Evolutionary conservation across 2,797 vertebrate species (phyloP).

Genomic region (Sitta carolinensis): DNA sequence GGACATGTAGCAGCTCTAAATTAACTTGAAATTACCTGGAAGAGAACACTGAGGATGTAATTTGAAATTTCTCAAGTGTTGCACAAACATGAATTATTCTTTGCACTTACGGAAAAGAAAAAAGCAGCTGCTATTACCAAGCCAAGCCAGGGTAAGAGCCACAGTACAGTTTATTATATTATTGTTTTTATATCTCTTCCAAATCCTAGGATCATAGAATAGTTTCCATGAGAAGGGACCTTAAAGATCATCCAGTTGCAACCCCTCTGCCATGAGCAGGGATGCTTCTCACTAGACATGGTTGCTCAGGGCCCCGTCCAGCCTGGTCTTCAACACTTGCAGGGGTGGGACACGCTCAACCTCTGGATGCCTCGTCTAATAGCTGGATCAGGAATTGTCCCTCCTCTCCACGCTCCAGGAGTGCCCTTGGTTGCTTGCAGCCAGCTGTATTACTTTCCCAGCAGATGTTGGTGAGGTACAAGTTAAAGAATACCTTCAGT

Average conservation of each 20-base stretch:
- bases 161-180: background rate
- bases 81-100: background rate
- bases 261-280: background rate
- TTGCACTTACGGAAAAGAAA: background rate
- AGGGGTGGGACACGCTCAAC: background rate
- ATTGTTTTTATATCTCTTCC: background rate
- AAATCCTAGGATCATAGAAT: background rate
- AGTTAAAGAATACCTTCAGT: background rate
- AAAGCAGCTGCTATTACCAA: background rate
- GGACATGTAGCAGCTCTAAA: background rate
- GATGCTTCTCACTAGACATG: background rate
- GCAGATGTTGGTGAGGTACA: background rate
- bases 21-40: background rate
- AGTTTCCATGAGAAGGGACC: background rate
- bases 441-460: background rate
- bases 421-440: background rate
- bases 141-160: fast-evolving
- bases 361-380: background rate
- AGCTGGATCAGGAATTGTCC: background rate
- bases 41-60: background rate
- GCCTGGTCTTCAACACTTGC: background rate
- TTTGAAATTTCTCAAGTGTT: background rate
- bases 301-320: too few relatives aligned
- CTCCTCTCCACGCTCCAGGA: background rate
- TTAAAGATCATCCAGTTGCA: background rate